Evolutionary conservation across 2,888 invertebrate genomes (phyloP).

Genomic region (Toxonevra muliebris): DNA sequence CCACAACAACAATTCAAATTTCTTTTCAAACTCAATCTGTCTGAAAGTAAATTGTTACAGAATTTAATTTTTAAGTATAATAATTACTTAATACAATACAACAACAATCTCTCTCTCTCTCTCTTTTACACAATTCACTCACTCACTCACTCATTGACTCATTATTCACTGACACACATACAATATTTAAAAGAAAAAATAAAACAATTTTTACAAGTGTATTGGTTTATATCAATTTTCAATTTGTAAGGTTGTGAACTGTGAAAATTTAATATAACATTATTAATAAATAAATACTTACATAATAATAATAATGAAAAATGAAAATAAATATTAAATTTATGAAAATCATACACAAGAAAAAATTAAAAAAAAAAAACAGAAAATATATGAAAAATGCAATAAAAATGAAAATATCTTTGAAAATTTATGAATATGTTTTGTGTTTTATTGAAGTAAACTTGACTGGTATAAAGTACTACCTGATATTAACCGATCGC

Average conservation of each 20-base stretch:
- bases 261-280: slow-evolving; percentile 60
- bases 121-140: not conserved
- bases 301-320: slow-evolving; percentile 45
- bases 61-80: too few species aligned
- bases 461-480: too few species aligned
- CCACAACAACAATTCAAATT: slow-evolving; percentile 18
- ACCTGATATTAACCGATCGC: too few species aligned
- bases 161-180: not conserved
- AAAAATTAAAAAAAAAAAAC: slow-evolving; percentile 37
- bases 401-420: slow-evolving; percentile 54
- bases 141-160: not conserved
- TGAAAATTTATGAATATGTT: slow-evolving; percentile 51
- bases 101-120: too few species aligned
- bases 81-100: too few species aligned
- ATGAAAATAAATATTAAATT: slow-evolving; percentile 51
- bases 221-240: slow-evolving; percentile 55
- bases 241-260: slow-evolving; percentile 66
- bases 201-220: too few species aligned
- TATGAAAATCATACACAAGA: slow-evolving; percentile 45
- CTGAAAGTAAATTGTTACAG: too few species aligned
- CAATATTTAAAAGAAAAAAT: not conserved
- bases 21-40: not conserved
- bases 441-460: not conserved
- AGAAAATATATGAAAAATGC: slow-evolving; percentile 36
- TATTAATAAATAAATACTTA: slow-evolving; percentile 47